Conservation (phyloP, 2,797 vertebrate genomes). For the Anas georgica region DNA sequence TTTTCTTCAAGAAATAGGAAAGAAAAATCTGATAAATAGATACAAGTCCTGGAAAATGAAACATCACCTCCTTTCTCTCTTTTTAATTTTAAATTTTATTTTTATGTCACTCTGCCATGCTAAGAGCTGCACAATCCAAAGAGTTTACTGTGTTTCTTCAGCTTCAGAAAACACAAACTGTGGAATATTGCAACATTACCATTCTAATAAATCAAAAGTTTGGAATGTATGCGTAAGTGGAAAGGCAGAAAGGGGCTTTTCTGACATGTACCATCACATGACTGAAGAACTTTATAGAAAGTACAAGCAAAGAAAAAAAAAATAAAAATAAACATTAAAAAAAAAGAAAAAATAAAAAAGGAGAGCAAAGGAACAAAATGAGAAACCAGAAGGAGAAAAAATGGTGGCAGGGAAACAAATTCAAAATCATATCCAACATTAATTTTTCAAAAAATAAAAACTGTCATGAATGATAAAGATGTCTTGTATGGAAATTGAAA, state of each 20-base stretch:
- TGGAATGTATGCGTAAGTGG: not conserved
- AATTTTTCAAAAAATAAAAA: not conserved
- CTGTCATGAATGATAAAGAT: not conserved
- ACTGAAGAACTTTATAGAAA: not conserved
- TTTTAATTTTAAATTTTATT: not conserved
- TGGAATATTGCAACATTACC: not conserved
- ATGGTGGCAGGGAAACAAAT: not conserved
- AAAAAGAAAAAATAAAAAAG: not conserved
- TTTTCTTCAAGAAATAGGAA: not conserved
- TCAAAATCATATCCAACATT: not conserved
- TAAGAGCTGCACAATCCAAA: not conserved
- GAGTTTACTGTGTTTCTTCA: not conserved
- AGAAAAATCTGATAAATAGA: not conserved
- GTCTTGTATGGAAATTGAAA: not conserved
- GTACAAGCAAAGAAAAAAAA: too few relatives aligned
- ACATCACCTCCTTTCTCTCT: not conserved
- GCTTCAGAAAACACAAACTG: not conserved
- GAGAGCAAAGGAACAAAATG: not conserved
- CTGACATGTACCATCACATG: constrained; percentile 15
- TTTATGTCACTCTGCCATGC: not conserved
- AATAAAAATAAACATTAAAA: not conserved
- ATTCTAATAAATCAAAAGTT: constrained; percentile 32
- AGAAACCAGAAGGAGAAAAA: not conserved
- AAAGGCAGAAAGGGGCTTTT: constrained; percentile 27
- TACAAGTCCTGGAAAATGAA: not conserved